Evolutionary conservation across 2,113 vertebrate genomes (phyloP).

Genomic region (Mellivora capensis): DNA sequence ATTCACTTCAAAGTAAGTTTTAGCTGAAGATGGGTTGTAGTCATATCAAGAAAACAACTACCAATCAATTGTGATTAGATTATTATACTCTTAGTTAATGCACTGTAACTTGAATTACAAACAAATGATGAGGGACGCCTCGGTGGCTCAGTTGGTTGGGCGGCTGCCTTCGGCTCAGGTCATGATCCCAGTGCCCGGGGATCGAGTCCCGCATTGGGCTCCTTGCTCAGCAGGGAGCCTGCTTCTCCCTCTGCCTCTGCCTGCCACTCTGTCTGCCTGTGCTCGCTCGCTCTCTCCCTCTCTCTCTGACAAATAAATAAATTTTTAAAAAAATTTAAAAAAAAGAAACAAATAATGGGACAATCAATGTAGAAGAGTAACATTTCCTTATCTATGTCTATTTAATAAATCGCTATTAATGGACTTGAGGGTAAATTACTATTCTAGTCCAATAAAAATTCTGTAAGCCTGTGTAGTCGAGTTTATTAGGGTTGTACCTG

Average conservation of each 20-base stretch:
- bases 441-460: not conserved
- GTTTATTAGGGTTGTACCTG: not conserved
- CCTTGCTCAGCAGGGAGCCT: no score
- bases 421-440: not conserved
- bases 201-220: no score
- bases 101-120: not conserved
- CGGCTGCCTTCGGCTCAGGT: no score
- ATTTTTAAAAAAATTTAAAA: no score
- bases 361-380: not conserved
- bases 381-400: not conserved
- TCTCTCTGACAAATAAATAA: no score
- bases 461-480: not conserved
- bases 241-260: no score
- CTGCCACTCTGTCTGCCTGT: no score
- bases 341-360: not conserved
- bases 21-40: not conserved
- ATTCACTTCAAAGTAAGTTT: not conserved
- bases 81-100: not conserved
- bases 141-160: no score
- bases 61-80: not conserved
- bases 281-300: no score
- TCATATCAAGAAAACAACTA: not conserved
- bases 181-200: no score
- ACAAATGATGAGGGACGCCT: not conserved
- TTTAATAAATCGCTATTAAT: not conserved